Evolutionary conservation across 2,797 vertebrate species (phyloP).

Genomic region (Paramormyrops hopkinsi): DNA sequence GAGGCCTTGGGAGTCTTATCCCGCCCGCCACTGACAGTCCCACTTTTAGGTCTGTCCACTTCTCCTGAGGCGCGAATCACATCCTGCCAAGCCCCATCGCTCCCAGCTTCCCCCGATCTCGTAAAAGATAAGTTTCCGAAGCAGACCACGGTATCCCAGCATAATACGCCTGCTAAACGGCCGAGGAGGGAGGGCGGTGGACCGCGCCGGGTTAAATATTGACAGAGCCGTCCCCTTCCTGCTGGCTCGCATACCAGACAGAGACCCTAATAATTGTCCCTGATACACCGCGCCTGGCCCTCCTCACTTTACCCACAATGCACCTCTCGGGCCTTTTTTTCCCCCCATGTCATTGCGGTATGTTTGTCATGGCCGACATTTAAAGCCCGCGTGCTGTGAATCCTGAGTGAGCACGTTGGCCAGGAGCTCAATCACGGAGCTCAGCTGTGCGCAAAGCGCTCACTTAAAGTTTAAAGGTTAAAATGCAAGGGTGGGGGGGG

Average conservation of each 20-base stretch:
- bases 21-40: neutral
- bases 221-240: slow-evolving; percentile 8
- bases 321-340: neutral
- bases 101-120: neutral
- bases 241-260: neutral
- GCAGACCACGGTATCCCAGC: neutral
- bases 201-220: slow-evolving; percentile 23
- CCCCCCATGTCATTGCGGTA: neutral
- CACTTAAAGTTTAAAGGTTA: neutral
- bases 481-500: neutral
- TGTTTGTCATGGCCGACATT: neutral
- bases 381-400: neutral
- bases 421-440: neutral
- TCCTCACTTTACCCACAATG: neutral
- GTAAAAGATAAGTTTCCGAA: neutral
- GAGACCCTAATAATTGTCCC: neutral
- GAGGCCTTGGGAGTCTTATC: neutral
- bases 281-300: neutral
- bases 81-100: neutral
- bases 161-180: neutral
- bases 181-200: neutral
- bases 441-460: neutral
- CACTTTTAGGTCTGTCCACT: neutral
- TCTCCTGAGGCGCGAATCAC: neutral
- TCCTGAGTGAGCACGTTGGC: neutral